phyloP scores from a whole-genome alignment of 1,140 invertebrate species.

The Micrasema longulum region DNA sequence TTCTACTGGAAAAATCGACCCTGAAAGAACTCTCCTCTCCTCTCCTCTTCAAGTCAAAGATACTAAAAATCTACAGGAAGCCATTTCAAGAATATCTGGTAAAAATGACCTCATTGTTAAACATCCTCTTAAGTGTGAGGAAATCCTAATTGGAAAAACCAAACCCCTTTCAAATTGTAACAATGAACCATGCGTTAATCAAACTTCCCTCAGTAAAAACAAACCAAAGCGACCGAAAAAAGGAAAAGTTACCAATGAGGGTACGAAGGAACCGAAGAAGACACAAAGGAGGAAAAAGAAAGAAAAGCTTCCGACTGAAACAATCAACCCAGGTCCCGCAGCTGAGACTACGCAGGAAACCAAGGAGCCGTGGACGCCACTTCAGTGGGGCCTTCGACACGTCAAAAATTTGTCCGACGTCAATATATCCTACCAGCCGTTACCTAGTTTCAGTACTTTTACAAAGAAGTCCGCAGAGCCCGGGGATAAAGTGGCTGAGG shows the following conservation, averaged over 20 bases:
- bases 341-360: background rate
- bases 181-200: background rate
- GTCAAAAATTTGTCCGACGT: conserved; percentile 30
- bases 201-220: background rate
- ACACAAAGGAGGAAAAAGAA: too few species aligned
- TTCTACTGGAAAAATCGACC: background rate
- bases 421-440: conserved; percentile 26
- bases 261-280: too few species aligned
- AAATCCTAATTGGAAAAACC: background rate
- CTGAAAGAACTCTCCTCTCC: too few species aligned
- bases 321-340: background rate
- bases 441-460: conserved; percentile 38
- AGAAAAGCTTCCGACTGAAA: background rate
- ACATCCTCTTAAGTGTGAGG: background rate
- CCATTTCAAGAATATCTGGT: conserved; percentile 14
- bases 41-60: background rate
- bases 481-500: background rate
- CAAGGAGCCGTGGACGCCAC: conserved; percentile 32
- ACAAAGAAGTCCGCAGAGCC: conserved; percentile 14
- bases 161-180: background rate
- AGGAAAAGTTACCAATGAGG: background rate
- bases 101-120: conserved; percentile 10
- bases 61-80: conserved; percentile 5
- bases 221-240: background rate
- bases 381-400: conserved; percentile 33